Conservation (phyloP, 2,888 invertebrate genomes). For the Crossocerus cetratus region DNA sequence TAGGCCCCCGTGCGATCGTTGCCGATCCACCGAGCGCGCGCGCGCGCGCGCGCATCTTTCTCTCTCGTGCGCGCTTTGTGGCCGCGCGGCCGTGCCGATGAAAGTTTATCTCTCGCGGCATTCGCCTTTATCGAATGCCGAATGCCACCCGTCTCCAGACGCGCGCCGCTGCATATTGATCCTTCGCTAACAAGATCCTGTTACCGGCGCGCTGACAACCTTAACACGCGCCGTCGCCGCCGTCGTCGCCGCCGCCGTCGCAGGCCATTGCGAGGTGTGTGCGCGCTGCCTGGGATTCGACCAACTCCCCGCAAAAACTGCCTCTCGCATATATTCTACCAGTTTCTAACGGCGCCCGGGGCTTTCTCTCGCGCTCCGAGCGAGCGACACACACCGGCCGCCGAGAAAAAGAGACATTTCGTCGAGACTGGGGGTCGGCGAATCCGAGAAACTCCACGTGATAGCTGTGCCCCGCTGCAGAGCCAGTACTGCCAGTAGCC, state of each 20-base stretch:
- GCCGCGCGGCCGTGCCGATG: constrained; percentile 26
- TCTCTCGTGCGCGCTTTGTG: constrained; percentile 9
- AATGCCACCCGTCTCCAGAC: constrained; percentile 29
- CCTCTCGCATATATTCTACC: background rate
- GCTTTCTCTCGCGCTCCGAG: background rate
- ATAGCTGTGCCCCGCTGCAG: too few species aligned
- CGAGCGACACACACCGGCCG: too few species aligned
- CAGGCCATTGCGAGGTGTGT: constrained; percentile 18
- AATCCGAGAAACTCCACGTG: background rate
- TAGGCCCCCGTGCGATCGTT: too few species aligned
- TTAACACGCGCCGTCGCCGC: constrained; percentile 15
- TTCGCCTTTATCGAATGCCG: constrained; percentile 38
- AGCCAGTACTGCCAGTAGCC: too few species aligned
- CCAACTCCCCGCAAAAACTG: constrained; percentile 13
- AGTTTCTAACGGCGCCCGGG: constrained; percentile 21
- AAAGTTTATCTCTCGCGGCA: constrained; percentile 44
- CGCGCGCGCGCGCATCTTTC: too few species aligned
- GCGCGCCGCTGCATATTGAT: constrained; percentile 24
- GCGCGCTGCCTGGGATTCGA: constrained; percentile 23
- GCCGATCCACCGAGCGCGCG: too few species aligned
- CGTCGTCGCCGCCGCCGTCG: background rate
- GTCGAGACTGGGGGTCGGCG: background rate
- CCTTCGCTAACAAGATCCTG: constrained; percentile 49
- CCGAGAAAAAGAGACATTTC: background rate
- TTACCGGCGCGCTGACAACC: constrained; percentile 40